Conservation (phyloP, 1,140 invertebrate genomes). For the Conus betulinus region DNA sequence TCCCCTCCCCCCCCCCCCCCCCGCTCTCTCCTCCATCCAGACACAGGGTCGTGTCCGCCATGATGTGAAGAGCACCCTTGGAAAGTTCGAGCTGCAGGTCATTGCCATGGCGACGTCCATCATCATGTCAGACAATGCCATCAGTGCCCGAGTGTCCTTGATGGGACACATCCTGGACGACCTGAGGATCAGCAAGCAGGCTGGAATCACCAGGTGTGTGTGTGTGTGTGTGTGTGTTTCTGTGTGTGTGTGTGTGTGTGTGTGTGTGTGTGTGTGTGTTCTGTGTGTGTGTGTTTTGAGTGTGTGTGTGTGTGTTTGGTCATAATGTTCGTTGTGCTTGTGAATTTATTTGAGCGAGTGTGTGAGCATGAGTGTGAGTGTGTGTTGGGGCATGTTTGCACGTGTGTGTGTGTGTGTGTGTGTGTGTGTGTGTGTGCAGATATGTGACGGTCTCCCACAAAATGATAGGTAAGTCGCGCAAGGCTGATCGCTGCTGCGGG, state of each 20-base stretch:
- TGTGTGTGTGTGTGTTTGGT: neutral
- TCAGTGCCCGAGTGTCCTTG: conserved; percentile 85
- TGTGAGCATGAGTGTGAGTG: neutral
- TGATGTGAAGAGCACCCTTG: conserved; percentile 75
- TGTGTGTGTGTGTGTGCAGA: neutral
- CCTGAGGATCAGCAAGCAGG: conserved; percentile 76
- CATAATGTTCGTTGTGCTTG: neutral
- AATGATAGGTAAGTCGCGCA: too few relatives aligned
- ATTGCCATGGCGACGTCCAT: conserved; percentile 87
- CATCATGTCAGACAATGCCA: conserved; percentile 85
- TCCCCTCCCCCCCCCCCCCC: too few relatives aligned
- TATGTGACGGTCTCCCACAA: neutral
- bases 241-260: neutral
- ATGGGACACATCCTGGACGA: conserved; percentile 91
- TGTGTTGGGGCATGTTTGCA: neutral
- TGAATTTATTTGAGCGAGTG: neutral
- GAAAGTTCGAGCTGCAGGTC: conserved; percentile 85
- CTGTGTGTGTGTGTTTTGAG: neutral
- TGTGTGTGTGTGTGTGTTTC: neutral
- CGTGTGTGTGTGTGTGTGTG: neutral
- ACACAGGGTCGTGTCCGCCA: conserved; percentile 4
- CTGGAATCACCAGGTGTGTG: conserved; percentile 58
- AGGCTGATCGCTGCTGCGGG: too few relatives aligned
- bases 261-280: neutral
- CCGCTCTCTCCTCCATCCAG: too few relatives aligned